phyloP scores from a whole-genome alignment of 2,113 vertebrate genomes.

The Actenoides lindsayi region DNA sequence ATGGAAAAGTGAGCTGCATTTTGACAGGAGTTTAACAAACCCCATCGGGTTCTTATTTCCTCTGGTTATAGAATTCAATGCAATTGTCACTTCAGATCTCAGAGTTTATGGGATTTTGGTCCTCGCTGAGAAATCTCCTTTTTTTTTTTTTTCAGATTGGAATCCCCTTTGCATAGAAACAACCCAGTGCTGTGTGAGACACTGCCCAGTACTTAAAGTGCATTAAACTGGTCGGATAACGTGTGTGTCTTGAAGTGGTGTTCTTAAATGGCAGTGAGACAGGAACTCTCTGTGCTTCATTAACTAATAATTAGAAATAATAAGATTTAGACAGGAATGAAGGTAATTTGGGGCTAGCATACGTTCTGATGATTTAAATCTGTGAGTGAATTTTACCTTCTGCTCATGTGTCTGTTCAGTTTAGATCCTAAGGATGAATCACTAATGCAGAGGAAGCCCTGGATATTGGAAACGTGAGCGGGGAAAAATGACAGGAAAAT shows the following conservation, averaged over 20 bases:
- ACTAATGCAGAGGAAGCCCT: not conserved
- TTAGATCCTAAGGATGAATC: not conserved
- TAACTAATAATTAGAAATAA: not conserved
- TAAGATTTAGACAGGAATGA: not conserved
- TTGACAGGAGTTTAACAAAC: not conserved
- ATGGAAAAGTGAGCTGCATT: not conserved
- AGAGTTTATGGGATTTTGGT: not conserved
- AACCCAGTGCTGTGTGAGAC: rapidly evolving
- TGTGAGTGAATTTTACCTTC: not conserved
- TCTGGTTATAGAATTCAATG: not conserved
- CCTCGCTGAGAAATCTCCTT: not conserved
- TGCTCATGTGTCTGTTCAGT: rapidly evolving
- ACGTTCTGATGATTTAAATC: not conserved
- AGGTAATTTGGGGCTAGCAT: rapidly evolving
- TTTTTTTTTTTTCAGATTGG: not conserved
- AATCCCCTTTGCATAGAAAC: not conserved
- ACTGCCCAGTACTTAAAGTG: too few relatives aligned
- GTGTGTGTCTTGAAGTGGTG: rapidly evolving
- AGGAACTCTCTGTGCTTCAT: not conserved
- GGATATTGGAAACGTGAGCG: not conserved
- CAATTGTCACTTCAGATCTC: rapidly evolving
- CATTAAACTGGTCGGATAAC: not conserved
- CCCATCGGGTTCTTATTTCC: not conserved
- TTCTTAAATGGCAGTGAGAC: not conserved
- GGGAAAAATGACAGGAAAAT: not conserved